A percentile compares a stretch with the other conserved stretches of the same genome.
These are phyloP conservation scores for Drosophila lini DNA, from an alignment of 1,140 invertebrate genomes.

Conservation along the genomic window DNA sequence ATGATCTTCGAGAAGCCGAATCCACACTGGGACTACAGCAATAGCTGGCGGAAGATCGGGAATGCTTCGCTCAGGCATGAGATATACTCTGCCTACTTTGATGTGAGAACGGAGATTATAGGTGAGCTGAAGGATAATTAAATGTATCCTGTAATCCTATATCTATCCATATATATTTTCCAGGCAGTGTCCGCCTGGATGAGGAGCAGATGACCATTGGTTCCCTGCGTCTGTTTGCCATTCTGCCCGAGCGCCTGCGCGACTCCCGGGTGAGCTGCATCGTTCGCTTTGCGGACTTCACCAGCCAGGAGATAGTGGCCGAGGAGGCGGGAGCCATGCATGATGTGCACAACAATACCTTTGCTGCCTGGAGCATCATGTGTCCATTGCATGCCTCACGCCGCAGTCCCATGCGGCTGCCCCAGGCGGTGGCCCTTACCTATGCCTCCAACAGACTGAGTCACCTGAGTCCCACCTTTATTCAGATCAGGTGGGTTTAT, in stretches of 20 bases:
- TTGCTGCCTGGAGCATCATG: slow-evolving; percentile 76
- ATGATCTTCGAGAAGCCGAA: slow-evolving; percentile 64
- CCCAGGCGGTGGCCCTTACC: slow-evolving; percentile 67
- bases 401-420: slow-evolving; percentile 44
- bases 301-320: slow-evolving; percentile 59
- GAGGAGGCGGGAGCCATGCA: slow-evolving; percentile 68
- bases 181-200: slow-evolving; percentile 59
- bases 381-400: slow-evolving; percentile 66
- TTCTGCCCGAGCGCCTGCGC: slow-evolving; percentile 64
- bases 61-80: slow-evolving; percentile 60
- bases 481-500: slow-evolving; percentile 68
- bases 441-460: slow-evolving; percentile 72
- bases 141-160: background rate
- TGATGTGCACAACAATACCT: slow-evolving; percentile 74
- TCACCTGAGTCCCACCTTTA: slow-evolving; percentile 69
- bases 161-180: background rate
- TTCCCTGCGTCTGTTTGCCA: slow-evolving; percentile 71
- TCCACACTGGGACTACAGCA: slow-evolving; percentile 73
- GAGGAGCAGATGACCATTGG: slow-evolving; percentile 63
- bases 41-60: slow-evolving; percentile 76
- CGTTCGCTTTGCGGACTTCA: slow-evolving; percentile 68
- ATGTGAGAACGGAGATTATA: slow-evolving; percentile 70
- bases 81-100: slow-evolving; percentile 80
- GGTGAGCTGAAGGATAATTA: slow-evolving; percentile 23
- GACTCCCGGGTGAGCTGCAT: slow-evolving; percentile 66